A percentile compares a stretch with the other conserved stretches of the same genome.
Conservation (phyloP, 1,140 invertebrate genomes). For the Protaetia brevitarsis region DNA sequence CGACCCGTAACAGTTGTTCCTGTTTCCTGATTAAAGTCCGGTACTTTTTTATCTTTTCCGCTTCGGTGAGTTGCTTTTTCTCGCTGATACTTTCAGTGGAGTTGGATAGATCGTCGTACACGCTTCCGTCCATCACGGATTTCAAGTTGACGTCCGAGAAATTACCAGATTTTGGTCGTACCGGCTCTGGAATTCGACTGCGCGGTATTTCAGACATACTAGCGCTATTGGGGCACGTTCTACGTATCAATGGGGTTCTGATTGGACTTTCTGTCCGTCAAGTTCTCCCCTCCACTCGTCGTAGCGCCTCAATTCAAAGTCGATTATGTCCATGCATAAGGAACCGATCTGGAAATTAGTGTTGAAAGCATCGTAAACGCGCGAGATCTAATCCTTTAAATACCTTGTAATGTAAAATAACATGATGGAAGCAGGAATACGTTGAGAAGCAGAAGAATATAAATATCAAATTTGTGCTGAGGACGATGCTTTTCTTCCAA, state of each 20-base stretch:
- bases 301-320: conserved; percentile 89
- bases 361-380: not conserved
- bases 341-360: conserved; percentile 79
- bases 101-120: conserved; percentile 63
- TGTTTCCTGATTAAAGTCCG: conserved; percentile 69
- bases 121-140: conserved; percentile 54
- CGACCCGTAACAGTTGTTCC: conserved; percentile 83
- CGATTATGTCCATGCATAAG: conserved; percentile 92
- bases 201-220: conserved; percentile 58
- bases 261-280: conserved; percentile 56
- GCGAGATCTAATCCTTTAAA: conserved; percentile 28
- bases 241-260: conserved; percentile 38
- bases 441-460: conserved; percentile 97
- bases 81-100: conserved; percentile 72
- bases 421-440: conserved; percentile 92
- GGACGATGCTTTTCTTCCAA: conserved; percentile 92
- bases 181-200: conserved; percentile 64
- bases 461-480: conserved; percentile 95
- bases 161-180: conserved; percentile 65
- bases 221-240: conserved; percentile 45
- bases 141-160: conserved; percentile 53
- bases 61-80: conserved; percentile 68
- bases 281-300: conserved; percentile 92
- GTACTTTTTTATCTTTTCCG: conserved; percentile 43
- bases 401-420: conserved; percentile 87